A percentile compares a stretch with the other conserved stretches of the same genome.
Conservation (phyloP, 53 echinoderm and acorn worm genomes). For the Temnopleurus reevesii region DNA sequence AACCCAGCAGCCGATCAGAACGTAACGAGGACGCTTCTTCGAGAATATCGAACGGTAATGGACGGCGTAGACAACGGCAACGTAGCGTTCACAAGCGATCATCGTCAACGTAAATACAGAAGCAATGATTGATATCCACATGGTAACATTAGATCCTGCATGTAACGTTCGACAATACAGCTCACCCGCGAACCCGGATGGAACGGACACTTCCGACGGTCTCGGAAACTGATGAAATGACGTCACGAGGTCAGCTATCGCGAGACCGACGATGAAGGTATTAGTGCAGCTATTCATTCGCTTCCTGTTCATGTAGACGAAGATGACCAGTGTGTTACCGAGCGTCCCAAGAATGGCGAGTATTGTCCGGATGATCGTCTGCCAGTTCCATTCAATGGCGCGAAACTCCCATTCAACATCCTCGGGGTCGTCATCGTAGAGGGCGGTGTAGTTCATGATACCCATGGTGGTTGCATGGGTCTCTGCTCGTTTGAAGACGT, state of each 20-base stretch:
- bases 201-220: constrained; percentile 54
- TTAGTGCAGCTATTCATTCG: constrained; percentile 76
- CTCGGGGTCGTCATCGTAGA: background rate
- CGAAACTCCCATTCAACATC: constrained; percentile 9
- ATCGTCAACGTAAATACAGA: constrained; percentile 84
- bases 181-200: constrained; percentile 61
- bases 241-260: constrained; percentile 83
- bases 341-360: constrained; percentile 80
- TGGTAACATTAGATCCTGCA: constrained; percentile 61
- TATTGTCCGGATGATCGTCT: constrained; percentile 61
- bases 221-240: constrained; percentile 74
- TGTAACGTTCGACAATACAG: constrained; percentile 76
- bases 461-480: background rate
- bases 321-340: constrained; percentile 80
- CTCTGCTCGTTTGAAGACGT: background rate
- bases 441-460: background rate
- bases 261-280: constrained; percentile 77
- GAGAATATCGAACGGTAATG: constrained; percentile 76
- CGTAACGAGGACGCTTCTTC: constrained; percentile 64
- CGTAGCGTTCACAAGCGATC: constrained; percentile 82
- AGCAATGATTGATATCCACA: constrained; percentile 88
- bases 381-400: constrained; percentile 68
- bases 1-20: constrained; percentile 68
- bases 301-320: constrained; percentile 78
- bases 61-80: constrained; percentile 82